phyloP scores from a whole-genome alignment of 2,113 vertebrate genomes.

The Phylloscopus trochilus region DNA sequence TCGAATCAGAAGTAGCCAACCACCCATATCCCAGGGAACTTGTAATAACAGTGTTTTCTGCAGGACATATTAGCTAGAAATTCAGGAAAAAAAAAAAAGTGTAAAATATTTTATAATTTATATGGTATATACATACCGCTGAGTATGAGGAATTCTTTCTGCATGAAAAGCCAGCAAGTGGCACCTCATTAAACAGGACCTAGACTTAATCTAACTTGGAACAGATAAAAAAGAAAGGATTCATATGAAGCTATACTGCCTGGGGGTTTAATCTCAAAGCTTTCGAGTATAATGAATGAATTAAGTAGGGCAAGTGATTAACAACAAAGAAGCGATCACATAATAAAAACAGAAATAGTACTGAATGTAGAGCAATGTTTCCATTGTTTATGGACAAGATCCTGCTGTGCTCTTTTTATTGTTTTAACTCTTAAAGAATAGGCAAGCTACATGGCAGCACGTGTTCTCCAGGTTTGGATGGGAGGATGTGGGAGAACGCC shows the following conservation, averaged over 20 bases:
- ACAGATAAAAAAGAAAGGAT: constrained; percentile 75
- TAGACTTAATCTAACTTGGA: constrained; percentile 79
- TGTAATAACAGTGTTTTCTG: constrained; percentile 76
- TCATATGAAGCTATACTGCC: constrained; percentile 73
- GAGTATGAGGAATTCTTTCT: constrained; percentile 73
- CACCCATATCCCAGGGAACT: constrained; percentile 65
- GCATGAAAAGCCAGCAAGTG: constrained; percentile 76
- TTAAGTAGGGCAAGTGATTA: constrained; percentile 79
- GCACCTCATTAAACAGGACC: constrained; percentile 82
- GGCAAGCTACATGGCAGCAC: background rate
- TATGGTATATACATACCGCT: constrained; percentile 73
- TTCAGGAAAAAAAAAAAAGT: constrained; percentile 58
- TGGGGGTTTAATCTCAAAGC: constrained; percentile 76
- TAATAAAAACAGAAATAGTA: constrained; percentile 71
- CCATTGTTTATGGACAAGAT: constrained; percentile 66
- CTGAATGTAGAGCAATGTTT: constrained; percentile 67
- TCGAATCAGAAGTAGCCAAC: constrained; percentile 70
- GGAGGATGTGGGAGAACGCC: constrained; percentile 1
- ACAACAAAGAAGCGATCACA: constrained; percentile 72
- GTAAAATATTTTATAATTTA: constrained; percentile 76
- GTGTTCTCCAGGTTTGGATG: constrained; percentile 3
- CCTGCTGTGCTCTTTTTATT: constrained; percentile 44
- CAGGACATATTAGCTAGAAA: constrained; percentile 68
- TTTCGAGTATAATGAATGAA: constrained; percentile 76
- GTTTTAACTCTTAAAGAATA: constrained; percentile 54